A percentile compares a stretch with the other conserved stretches of the same genome.
Evolutionary conservation across 2,888 invertebrate genomes (phyloP).

Genomic region (Orchesella flavescens): DNA sequence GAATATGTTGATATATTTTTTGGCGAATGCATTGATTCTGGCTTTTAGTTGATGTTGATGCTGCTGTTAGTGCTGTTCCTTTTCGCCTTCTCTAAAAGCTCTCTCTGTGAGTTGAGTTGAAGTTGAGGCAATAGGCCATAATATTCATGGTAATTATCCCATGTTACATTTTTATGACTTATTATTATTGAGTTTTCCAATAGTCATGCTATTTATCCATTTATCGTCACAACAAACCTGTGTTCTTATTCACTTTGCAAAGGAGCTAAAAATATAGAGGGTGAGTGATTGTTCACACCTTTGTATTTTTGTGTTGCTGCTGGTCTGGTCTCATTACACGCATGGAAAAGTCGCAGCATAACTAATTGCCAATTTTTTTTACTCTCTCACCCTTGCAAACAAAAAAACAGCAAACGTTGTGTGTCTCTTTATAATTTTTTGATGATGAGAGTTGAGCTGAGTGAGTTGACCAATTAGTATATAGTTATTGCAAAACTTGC

Average conservation of each 20-base stretch:
- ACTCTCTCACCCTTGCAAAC: neutral
- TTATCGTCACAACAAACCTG: conserved; percentile 1
- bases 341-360: conserved; percentile 35
- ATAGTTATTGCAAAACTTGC: conserved; percentile 3
- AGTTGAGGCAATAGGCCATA: conserved; percentile 42
- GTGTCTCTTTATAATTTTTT: conserved; percentile 1
- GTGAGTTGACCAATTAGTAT: conserved; percentile 42
- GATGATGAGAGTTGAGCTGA: neutral
- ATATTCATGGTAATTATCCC: conserved; percentile 32
- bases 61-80: too few relatives aligned
- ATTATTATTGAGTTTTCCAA: conserved; percentile 13
- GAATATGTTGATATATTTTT: neutral
- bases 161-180: conserved; percentile 42
- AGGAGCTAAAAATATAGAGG: neutral
- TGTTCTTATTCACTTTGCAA: neutral
- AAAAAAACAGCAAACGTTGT: too few relatives aligned
- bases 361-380: conserved; percentile 50
- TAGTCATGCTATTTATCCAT: neutral
- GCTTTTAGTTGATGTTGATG: too few relatives aligned
- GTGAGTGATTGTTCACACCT: neutral
- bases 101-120: neutral
- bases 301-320: conserved; percentile 9
- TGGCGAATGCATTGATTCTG: neutral
- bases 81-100: conserved; percentile 4
- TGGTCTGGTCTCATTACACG: conserved; percentile 22